Evolutionary conservation across 2,113 vertebrate genomes (phyloP).

Genomic region (Myiopsitta monachus): DNA sequence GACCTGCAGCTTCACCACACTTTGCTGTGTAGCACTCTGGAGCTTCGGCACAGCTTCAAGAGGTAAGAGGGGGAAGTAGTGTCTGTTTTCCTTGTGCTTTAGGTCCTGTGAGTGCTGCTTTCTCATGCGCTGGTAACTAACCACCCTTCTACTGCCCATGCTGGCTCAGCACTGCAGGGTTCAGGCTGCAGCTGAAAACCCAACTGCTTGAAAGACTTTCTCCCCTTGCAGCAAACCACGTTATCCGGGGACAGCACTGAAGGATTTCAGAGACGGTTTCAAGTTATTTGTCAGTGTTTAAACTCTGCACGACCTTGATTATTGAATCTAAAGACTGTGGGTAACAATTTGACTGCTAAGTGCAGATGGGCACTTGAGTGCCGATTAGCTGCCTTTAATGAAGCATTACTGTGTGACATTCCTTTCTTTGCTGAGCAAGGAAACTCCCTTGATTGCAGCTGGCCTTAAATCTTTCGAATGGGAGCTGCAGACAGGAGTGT

Average conservation of each 20-base stretch:
- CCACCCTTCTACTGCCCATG: not conserved
- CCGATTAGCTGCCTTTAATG: not conserved
- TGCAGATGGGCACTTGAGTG: not conserved
- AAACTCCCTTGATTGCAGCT: not conserved
- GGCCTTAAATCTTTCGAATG: not conserved
- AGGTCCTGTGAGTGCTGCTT: not conserved
- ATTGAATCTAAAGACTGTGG: not conserved
- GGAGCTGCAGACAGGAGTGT: not conserved
- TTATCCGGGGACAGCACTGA: not conserved
- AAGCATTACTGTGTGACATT: not conserved
- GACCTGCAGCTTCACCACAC: not conserved
- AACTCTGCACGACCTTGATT: conserved; percentile 10
- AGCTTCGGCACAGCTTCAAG: not conserved
- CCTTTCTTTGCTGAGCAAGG: conserved; percentile 24
- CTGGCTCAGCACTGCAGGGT: not conserved
- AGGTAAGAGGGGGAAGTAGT: conserved; percentile 34
- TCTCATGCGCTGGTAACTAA: not conserved
- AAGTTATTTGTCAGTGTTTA: conserved; percentile 2
- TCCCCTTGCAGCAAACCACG: not conserved
- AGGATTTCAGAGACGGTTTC: not conserved
- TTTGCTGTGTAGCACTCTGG: conserved; percentile 20
- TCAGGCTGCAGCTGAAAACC: not conserved
- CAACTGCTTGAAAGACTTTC: not conserved
- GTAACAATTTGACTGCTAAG: not conserved
- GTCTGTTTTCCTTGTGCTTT: not conserved